Percentiles rank a stretch among this genome's conserved stretches.
Conservation (phyloP, 2,888 invertebrate species). For the Gibbula magus region DNA sequence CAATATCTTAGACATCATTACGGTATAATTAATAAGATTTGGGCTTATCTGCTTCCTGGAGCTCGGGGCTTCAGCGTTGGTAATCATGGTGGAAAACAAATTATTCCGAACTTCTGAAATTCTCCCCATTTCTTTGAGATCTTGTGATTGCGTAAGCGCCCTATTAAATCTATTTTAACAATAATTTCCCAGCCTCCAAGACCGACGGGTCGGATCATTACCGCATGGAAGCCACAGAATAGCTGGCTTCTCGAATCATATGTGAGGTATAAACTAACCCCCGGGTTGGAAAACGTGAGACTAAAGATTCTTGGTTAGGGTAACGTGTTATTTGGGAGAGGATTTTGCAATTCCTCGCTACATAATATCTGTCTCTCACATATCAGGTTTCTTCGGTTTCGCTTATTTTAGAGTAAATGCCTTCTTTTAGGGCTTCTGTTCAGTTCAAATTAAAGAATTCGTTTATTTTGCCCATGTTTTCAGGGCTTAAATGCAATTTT, state of each 20-base stretch:
- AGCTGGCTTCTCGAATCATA: not conserved
- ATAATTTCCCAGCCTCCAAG: not conserved
- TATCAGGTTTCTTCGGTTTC: too few species aligned
- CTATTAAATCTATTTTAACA: not conserved
- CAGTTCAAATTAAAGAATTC: not conserved
- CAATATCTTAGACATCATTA: not conserved
- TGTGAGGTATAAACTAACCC: too few species aligned
- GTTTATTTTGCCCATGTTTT: too few species aligned
- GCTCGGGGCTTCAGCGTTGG: not conserved
- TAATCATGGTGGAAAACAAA: not conserved
- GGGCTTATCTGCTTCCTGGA: not conserved
- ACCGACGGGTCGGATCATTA: not conserved
- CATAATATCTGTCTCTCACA: too few species aligned
- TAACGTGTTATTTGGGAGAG: too few species aligned
- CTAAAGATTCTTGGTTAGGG: too few species aligned
- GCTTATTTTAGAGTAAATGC: too few species aligned
- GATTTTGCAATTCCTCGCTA: too few species aligned
- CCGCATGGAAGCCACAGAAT: not conserved
- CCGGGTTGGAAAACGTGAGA: too few species aligned
- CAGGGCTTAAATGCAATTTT: too few species aligned
- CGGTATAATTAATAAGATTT: not conserved
- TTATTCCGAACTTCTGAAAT: not conserved
- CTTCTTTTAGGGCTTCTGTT: not conserved
- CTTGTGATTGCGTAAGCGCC: not conserved
- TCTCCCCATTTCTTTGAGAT: not conserved